phyloP scores from a whole-genome alignment of 92 coral and sea anemone species.

The Palythoa grandis region DNA sequence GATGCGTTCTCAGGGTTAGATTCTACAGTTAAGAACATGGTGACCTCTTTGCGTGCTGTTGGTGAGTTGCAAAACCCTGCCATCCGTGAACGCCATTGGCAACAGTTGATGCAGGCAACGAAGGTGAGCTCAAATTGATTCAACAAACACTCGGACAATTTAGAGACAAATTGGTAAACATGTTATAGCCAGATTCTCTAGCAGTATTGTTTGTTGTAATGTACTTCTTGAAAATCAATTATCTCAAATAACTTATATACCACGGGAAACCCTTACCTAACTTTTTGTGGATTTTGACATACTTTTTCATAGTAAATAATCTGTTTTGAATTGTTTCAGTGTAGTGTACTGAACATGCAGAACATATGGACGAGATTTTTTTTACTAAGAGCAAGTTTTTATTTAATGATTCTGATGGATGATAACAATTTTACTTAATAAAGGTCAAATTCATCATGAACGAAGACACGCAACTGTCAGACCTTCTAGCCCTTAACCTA shows the following conservation, averaged over 20 bases:
- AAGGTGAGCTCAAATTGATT: constrained; percentile 61
- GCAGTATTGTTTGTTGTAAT: background rate
- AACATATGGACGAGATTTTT: background rate
- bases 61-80: constrained; percentile 99
- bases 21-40: constrained; percentile 99
- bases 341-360: background rate
- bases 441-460: constrained; percentile 98
- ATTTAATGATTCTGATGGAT: no score
- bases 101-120: constrained; percentile 99
- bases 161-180: background rate
- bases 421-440: background rate
- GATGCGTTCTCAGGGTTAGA: constrained; percentile 96
- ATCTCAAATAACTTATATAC: no score
- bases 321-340: background rate
- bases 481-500: constrained; percentile 92
- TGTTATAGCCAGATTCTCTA: background rate
- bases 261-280: no score
- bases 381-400: background rate
- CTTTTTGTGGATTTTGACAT: background rate
- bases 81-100: constrained; percentile 99
- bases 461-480: constrained; percentile 94
- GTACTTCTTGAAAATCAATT: no score
- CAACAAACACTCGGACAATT: background rate
- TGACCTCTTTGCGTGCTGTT: constrained; percentile 97
- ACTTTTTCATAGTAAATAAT: background rate